A percentile compares a stretch with the other conserved stretches of the same genome.
Conservation (phyloP, 2,797 vertebrate species). For the Acanthornis magna region DNA sequence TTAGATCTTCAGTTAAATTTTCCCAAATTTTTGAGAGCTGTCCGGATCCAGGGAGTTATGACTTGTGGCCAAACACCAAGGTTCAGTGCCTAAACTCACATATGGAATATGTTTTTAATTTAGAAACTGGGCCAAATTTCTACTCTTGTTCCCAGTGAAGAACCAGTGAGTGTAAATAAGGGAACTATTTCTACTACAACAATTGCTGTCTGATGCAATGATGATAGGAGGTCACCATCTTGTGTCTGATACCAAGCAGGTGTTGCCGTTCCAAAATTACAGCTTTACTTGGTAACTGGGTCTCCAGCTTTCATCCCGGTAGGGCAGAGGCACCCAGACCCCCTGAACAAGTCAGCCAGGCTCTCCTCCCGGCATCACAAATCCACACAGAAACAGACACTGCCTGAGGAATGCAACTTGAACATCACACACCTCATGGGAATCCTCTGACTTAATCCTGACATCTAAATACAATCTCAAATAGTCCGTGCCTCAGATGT, state of each 20-base stretch:
- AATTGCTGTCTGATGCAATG: not conserved
- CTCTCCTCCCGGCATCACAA: not conserved
- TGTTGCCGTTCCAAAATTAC: not conserved
- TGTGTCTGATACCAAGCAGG: not conserved
- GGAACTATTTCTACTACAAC: not conserved
- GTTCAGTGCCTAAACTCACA: not conserved
- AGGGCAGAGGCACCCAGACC: not conserved
- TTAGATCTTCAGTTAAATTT: not conserved
- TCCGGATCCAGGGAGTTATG: not conserved
- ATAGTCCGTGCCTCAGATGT: not conserved
- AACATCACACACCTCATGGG: accelerated
- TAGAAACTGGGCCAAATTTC: not conserved
- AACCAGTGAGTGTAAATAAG: not conserved
- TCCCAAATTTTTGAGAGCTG: not conserved
- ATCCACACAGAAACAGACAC: not conserved
- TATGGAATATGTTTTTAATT: not conserved
- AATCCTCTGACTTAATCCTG: not conserved
- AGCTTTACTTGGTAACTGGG: not conserved
- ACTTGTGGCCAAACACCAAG: not conserved
- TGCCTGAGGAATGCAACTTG: not conserved
- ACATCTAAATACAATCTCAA: not conserved
- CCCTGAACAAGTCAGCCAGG: not conserved
- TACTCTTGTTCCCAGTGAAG: not conserved
- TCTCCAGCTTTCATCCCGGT: not conserved
- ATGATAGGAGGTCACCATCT: not conserved